These are phyloP conservation scores for Galago senegalensis DNA, from an alignment of 2,797 vertebrate species.

Conservation along the genomic window DNA sequence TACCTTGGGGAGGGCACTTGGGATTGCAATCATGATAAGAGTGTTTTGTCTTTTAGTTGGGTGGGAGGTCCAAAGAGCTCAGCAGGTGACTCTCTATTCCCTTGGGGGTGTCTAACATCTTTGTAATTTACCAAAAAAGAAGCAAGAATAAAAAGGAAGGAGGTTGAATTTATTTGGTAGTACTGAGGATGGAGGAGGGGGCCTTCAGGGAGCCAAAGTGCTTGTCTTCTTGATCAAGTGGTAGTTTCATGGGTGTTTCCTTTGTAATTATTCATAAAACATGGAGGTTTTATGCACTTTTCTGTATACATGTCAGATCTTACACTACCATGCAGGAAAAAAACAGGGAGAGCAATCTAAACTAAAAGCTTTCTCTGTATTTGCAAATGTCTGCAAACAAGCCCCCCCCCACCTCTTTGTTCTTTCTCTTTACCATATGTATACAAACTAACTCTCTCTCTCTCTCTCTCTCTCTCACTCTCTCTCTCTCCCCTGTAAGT, in stretches of 20 bases:
- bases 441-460: too few relatives aligned
- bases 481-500: background rate
- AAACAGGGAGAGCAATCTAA: background rate
- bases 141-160: background rate
- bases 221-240: background rate
- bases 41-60: background rate
- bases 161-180: background rate
- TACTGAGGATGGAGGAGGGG: background rate
- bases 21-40: fast-evolving
- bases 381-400: background rate
- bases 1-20: background rate
- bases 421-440: background rate
- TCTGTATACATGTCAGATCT: background rate
- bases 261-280: background rate
- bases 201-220: background rate
- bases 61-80: background rate
- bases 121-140: background rate
- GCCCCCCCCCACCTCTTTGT: background rate
- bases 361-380: background rate
- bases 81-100: background rate
- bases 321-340: background rate
- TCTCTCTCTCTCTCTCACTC: background rate
- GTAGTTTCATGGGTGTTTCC: background rate
- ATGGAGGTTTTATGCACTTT: background rate
- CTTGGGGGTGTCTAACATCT: background rate